Percentiles rank a stretch among this genome's conserved stretches.
Evolutionary conservation across 2,888 invertebrate genomes (phyloP).

Genomic region (Drosophila nigricruria): DNA sequence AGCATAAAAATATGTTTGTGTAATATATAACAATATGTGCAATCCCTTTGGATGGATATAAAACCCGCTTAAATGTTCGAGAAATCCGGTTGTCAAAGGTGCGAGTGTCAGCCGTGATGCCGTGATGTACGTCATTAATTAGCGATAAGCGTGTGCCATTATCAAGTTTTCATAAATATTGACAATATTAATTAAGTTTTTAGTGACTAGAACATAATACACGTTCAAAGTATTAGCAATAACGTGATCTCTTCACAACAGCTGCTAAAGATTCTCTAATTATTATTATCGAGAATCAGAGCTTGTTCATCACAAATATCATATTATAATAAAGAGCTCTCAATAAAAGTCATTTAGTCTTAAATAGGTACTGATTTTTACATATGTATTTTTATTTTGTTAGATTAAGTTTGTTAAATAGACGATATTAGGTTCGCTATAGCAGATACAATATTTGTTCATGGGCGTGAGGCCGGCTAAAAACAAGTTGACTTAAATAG

Average conservation of each 20-base stretch:
- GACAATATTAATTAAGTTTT: constrained; percentile 1
- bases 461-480: constrained; percentile 15
- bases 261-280: constrained; percentile 10
- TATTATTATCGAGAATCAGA: neutral
- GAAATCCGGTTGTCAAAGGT: constrained; percentile 1
- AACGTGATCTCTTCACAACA: neutral
- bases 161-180: constrained; percentile 10
- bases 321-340: neutral
- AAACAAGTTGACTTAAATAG: constrained; percentile 37
- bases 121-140: constrained; percentile 6
- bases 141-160: constrained; percentile 5
- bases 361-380: constrained; percentile 16
- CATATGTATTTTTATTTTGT: constrained; percentile 38
- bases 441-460: constrained; percentile 49
- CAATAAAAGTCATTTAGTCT: neutral
- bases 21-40: neutral
- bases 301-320: neutral
- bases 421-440: constrained; percentile 40
- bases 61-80: neutral
- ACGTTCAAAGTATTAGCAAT: neutral
- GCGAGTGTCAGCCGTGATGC: neutral
- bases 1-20: neutral
- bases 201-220: constrained; percentile 7
- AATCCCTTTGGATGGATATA: neutral
- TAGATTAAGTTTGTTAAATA: constrained; percentile 41